Evolutionary conservation across 2,797 vertebrate genomes (phyloP).

Genomic region (Thamnophis elegans): DNA sequence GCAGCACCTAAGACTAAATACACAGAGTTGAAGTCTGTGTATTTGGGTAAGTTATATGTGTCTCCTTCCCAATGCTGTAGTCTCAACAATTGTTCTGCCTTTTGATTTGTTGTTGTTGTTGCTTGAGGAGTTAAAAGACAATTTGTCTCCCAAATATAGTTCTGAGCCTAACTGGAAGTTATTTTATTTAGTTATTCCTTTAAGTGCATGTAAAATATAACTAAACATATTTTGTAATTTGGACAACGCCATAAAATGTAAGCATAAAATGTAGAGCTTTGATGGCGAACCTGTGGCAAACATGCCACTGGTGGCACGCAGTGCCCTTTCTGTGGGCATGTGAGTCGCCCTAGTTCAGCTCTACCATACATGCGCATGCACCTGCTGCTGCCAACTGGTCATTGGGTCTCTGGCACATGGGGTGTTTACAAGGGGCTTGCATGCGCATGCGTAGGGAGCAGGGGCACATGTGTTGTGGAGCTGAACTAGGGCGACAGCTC

Average conservation of each 20-base stretch:
- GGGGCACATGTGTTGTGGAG: too few species aligned
- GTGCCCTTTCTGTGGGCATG: too few species aligned
- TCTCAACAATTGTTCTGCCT: background rate
- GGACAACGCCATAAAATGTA: background rate
- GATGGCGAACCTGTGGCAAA: too few species aligned
- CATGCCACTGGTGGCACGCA: too few species aligned
- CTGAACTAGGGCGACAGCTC: too few species aligned
- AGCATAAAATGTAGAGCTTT: background rate
- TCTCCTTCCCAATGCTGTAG: background rate
- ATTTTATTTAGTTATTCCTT: background rate
- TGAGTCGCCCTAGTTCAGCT: too few species aligned
- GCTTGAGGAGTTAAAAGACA: background rate
- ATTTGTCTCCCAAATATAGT: background rate
- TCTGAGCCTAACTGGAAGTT: background rate
- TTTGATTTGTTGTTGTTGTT: background rate
- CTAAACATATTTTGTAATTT: background rate
- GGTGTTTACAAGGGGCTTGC: too few species aligned
- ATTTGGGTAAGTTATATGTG: background rate
- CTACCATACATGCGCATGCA: too few species aligned
- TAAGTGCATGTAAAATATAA: too few species aligned
- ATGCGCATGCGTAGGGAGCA: too few species aligned
- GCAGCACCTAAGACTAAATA: background rate
- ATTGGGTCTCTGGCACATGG: too few species aligned
- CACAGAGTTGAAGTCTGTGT: background rate
- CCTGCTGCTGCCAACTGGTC: too few species aligned